Conservation (phyloP, 2,113 vertebrate genomes). For the Riparia riparia region DNA sequence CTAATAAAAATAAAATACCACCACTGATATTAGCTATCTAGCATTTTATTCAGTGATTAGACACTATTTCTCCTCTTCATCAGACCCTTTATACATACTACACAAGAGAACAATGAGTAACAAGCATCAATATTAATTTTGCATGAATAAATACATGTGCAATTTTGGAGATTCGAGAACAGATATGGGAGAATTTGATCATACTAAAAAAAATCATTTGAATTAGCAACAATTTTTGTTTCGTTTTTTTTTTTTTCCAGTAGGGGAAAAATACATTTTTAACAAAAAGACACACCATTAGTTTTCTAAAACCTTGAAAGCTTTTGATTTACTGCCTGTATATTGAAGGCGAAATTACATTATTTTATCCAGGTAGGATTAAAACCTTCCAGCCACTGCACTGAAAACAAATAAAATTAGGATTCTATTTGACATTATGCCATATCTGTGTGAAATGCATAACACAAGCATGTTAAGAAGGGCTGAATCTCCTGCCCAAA, state of each 20-base stretch:
- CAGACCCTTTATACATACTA: not conserved
- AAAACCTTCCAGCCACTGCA: not conserved
- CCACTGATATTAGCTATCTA: not conserved
- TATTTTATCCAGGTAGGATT: not conserved
- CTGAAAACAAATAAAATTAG: not conserved
- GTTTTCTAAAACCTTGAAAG: not conserved
- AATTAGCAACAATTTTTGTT: not conserved
- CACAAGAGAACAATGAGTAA: not conserved
- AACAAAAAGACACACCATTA: rapidly evolving
- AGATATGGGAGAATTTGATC: not conserved
- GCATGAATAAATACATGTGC: not conserved
- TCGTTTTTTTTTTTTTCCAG: not conserved
- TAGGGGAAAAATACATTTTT: not conserved
- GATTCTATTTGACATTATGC: not conserved
- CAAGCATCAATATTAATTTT: not conserved
- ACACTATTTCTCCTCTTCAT: not conserved
- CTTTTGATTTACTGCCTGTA: not conserved
- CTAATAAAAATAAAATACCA: not conserved
- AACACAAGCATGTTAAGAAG: not conserved
- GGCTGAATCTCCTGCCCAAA: not conserved
- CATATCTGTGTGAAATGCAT: not conserved
- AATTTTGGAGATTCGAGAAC: not conserved
- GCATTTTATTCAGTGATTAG: not conserved
- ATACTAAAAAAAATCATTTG: not conserved
- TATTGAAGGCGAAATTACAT: not conserved